Evolutionary conservation across 2,797 vertebrate genomes (phyloP), one percentile per base, ranked within the genome.

Genomic region (Varecia variegata): DNA sequence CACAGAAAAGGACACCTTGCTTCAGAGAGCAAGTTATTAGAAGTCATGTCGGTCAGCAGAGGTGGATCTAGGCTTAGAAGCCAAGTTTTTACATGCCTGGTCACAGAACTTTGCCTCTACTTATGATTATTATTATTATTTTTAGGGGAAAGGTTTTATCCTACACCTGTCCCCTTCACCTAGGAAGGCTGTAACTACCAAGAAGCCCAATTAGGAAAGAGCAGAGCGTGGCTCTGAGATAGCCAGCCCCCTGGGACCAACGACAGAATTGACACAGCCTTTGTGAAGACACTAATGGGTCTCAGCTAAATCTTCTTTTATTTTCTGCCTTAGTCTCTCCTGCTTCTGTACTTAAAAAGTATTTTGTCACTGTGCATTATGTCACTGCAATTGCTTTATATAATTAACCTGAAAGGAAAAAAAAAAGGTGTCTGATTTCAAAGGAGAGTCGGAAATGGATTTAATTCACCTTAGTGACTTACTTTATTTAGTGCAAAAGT

Each of bases 401-500:
- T 89, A 93, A 92, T 93, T 94, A 97, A 95, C 27, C 23, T 83
- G 20, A 23, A 93, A 80, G 43, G 9, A 6, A 13, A 77, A 25
- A 14, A 77, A 88, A 84, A 90, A 68, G 58, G 25, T 89, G 62
- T 82, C 70, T 86, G 67, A 68, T 92, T 93, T 96, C 68, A 95
- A 90, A 96, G 43, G 20, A 68, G 90, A 89, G 76, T 81, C 74
- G 93, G 88, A 92, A 77, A 90, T 88, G 45, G 65, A 58, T 97
- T 97, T 82, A 95, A 90, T 88, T 93, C 76, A 94, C 71, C 50
- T 86, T 74, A 50, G 74, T 96, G 80, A 90, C 90, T 95, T 79
- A 73, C 85, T 96, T 95, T 97, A 96, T 97, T 96, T 94, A 97
- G 94, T 74, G 54, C 40, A 94, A 93, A 94, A 94, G 32, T 86